Percentiles rank a stretch among this genome's conserved stretches.
These are phyloP conservation scores for Syrphus vitripennis DNA, from an alignment of 2,888 invertebrate species.

Conservation along the genomic window DNA sequence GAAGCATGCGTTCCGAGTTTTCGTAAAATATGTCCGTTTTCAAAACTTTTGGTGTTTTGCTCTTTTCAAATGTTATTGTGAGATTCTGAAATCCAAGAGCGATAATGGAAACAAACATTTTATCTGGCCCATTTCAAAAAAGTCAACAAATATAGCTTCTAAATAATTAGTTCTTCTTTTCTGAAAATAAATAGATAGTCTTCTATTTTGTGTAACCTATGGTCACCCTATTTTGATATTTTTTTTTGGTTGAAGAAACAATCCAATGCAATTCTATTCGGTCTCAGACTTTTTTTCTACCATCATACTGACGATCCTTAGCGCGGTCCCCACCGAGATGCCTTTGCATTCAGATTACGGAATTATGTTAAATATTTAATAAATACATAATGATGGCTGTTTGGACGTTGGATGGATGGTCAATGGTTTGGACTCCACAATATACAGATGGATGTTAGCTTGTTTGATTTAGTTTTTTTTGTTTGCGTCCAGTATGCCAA, in stretches of 20 bases:
- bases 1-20: no score
- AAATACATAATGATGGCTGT: constrained; percentile 75
- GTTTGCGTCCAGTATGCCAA: not conserved
- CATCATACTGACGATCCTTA: constrained; percentile 21
- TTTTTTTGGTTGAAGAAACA: not conserved
- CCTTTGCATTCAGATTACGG: constrained; percentile 79
- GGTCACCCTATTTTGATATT: not conserved
- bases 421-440: not conserved
- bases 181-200: no score
- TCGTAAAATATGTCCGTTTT: no score
- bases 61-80: no score
- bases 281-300: constrained; percentile 6
- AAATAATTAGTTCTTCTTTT: no score
- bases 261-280: constrained; percentile 42
- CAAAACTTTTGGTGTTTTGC: no score
- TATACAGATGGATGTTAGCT: constrained; percentile 53
- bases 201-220: not conserved
- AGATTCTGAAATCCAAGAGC: no score
- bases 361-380: constrained; percentile 80
- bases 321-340: constrained; percentile 34
- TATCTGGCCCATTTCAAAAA: no score
- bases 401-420: constrained; percentile 12
- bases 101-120: no score
- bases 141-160: no score
- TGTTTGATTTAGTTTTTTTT: constrained; percentile 29